Evolutionary conservation across 2,797 vertebrate genomes (phyloP).

Genomic region (Sebastes diploproa): DNA sequence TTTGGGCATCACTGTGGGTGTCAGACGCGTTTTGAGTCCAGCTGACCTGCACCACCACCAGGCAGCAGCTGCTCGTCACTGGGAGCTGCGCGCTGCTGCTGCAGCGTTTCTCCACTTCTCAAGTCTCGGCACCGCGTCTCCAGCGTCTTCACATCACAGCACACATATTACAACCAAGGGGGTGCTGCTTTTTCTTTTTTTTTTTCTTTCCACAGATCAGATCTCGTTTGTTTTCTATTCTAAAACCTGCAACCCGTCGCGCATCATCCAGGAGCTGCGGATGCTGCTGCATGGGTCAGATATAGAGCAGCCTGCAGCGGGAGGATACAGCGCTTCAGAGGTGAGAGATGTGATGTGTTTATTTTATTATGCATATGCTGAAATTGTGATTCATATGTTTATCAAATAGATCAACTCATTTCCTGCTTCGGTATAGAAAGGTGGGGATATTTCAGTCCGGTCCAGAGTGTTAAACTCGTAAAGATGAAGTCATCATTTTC

Average conservation of each 20-base stretch:
- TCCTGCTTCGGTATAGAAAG: background rate
- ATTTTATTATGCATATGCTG: constrained; percentile 30
- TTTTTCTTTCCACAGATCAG: background rate
- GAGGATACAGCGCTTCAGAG: constrained; percentile 56
- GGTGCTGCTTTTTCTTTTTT: background rate
- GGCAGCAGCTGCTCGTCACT: constrained; percentile 67
- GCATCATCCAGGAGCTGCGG: constrained; percentile 50
- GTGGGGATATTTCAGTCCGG: background rate
- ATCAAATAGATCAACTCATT: background rate
- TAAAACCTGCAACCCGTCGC: constrained; percentile 6
- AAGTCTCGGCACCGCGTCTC: constrained; percentile 9
- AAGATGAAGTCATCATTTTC: constrained; percentile 29
- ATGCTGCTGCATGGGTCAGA: constrained; percentile 60
- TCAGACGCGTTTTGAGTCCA: constrained; percentile 61
- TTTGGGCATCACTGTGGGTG: constrained; percentile 53
- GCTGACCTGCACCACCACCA: constrained; percentile 73
- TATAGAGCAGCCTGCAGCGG: constrained; percentile 53
- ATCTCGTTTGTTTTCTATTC: background rate
- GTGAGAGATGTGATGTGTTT: constrained; percentile 58
- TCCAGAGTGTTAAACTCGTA: constrained; percentile 9
- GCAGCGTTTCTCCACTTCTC: constrained; percentile 38
- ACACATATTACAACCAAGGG: background rate
- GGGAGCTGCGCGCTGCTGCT: constrained; percentile 41
- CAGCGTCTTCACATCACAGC: constrained; percentile 10
- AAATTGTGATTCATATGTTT: background rate